Evolutionary conservation across 2,113 vertebrate species (phyloP), one percentile per base, ranked within the genome.

Genomic region (Pedionomus torquatus): DNA sequence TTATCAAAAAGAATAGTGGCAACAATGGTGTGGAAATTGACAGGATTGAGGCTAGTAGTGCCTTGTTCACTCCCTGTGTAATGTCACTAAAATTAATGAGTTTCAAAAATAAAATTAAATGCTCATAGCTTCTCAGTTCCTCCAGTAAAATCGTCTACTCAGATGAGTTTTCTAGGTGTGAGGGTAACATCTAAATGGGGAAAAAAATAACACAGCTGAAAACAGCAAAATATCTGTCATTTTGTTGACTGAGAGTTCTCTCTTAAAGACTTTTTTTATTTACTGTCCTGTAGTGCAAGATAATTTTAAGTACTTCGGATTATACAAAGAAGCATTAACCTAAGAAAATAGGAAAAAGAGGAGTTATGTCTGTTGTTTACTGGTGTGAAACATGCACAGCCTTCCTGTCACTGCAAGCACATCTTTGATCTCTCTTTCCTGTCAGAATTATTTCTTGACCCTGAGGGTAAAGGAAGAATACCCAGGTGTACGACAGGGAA

Each of bases 1-100:
- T 69, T 63, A 57, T 16, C 18, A 63, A 91, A 90, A 87, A 74
- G 2, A 11, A 23, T 0, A 0, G 5, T 60, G 13, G n/a, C 0
- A 0, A 35, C 52, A 88, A 4, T 5, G 23, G 10, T 54, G 28
- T 76, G 10, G n/a, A 79, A 90, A 86, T 9, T 8, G 13, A 33
- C 12, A 82, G 25, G 41, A n/a, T 31, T 33, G 4, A 79, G 44
- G 20, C 30, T 69, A 76, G 43, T 8, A 33, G 4, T 60, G 66
- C 4, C 31, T 78, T 64, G 21, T 48, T 87, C 2, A 0, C 12
- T 55, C 14, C 35, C 21, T 48, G 44, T 87, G 58, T 82, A 83
- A 85, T 39, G 17, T 52, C 35, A 51, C 0, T 0, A 57, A 95
- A 84, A 48, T 75, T 60, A 91, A 13, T 2, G 65, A 79, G 57